Evolutionary conservation across 2,888 invertebrate species (phyloP).

Genomic region (Euplexia lucipara): DNA sequence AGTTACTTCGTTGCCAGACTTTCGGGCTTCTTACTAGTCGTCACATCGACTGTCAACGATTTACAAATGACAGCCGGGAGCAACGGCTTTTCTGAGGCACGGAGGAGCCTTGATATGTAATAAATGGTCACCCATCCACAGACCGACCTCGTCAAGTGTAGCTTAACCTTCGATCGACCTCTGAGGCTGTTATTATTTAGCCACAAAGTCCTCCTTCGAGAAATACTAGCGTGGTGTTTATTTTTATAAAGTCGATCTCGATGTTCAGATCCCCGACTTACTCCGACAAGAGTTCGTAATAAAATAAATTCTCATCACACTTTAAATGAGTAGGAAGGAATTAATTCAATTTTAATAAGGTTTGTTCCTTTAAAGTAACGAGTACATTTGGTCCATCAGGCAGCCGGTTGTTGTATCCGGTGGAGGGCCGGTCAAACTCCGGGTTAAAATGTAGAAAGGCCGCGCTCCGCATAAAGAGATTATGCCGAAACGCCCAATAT

Average conservation of each 20-base stretch:
- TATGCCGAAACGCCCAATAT: constrained; percentile 70
- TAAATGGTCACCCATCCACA: no score
- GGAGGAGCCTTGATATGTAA: no score
- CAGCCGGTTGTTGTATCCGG: constrained; percentile 40
- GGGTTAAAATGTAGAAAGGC: constrained; percentile 69
- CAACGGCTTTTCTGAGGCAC: no score
- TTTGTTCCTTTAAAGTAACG: constrained; percentile 54
- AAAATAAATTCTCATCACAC: constrained; percentile 47
- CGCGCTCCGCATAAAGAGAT: constrained; percentile 61
- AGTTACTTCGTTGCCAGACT: no score
- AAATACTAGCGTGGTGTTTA: no score
- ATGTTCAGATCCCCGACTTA: constrained; percentile 16
- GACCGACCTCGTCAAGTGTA: no score
- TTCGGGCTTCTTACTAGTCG: no score
- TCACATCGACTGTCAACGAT: no score
- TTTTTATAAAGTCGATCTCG: background rate
- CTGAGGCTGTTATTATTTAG: no score
- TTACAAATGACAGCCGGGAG: no score
- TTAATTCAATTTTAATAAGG: constrained; percentile 56
- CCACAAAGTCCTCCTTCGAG: no score
- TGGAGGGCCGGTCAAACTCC: constrained; percentile 19
- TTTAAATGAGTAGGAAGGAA: constrained; percentile 55
- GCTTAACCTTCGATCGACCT: no score
- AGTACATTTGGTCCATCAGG: constrained; percentile 58
- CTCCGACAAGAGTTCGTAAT: constrained; percentile 20